Evolutionary conservation across 2,888 invertebrate species (phyloP), one percentile per base, ranked within the genome.

Genomic region (Shargacucullia verbasci): DNA sequence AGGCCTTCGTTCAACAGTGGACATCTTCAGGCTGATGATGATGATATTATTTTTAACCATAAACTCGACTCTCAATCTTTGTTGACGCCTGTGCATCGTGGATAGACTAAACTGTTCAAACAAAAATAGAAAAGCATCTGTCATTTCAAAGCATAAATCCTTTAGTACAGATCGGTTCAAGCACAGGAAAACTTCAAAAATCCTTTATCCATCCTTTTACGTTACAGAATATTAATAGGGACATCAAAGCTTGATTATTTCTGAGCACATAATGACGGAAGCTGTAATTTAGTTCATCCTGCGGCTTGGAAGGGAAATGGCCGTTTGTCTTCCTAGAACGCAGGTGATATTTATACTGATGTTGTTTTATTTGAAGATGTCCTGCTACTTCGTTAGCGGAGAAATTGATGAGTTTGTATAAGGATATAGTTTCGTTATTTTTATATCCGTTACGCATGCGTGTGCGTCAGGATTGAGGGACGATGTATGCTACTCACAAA

Each of bases 211-310:
- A 47, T 65, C 34, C 29, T 49, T 41, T 12, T 12, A 8, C 1
- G 5, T 14, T 29, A 25, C 27, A 20, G 2, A 2, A 6, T 64
- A 66, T 47, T 12, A 47, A 64, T 66, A 59, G 43, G 0, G 29
- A 37, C 68, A 59, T 76, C 69, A 76, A 73, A 75, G 76, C 31
- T 14, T 34, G 73, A 72, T 63, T 76, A 59, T 55, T 56, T 59
- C 54, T 29, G 29, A 40, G 56, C 33, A 40, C 38, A 39, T 59
- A 59, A 60, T 59, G 50, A 50, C 71, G 75, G 75, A 77, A 69
- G 49, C 48, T 34, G 33, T 71, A 64, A 78, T 77, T 77, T 54
- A 48, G 56, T 31, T 8, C 78, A 47, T 74, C 74, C 70, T 40
- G 14, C 31, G 29, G 44, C 65, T 43, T 52, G 61, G 61, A 54